A percentile compares a stretch with the other conserved stretches of the same genome.
Conservation (phyloP, 2,113 vertebrate species). For the Neolamprologus fasciatus region DNA sequence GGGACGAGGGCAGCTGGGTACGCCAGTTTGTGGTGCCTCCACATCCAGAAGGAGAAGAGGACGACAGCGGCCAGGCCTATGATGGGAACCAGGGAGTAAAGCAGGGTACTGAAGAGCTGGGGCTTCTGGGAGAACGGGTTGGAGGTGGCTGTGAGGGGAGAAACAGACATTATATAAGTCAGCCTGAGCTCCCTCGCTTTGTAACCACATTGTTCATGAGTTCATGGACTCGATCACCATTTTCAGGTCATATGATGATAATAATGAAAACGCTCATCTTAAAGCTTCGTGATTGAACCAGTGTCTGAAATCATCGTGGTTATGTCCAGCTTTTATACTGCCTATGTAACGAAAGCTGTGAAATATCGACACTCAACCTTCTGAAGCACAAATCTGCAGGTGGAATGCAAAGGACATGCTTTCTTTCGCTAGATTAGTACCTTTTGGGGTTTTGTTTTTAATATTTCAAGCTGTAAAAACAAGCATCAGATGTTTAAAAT, state of each 20-base stretch:
- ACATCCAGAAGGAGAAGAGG: slow-evolving; percentile 97
- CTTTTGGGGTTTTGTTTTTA: neutral
- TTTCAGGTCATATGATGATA: neutral
- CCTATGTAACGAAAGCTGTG: neutral
- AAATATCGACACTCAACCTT: neutral
- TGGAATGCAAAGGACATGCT: neutral
- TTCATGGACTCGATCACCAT: neutral
- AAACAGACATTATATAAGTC: neutral
- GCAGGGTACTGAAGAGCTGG: slow-evolving; percentile 88
- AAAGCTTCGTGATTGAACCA: neutral
- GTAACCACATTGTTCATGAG: neutral
- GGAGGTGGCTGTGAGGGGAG: slow-evolving; percentile 79
- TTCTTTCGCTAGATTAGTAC: neutral
- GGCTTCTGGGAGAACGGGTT: slow-evolving; percentile 88
- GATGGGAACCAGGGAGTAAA: slow-evolving; percentile 93
- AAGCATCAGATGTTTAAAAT: neutral
- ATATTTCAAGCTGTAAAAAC: neutral
- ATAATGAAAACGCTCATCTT: neutral
- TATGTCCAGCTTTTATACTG: neutral
- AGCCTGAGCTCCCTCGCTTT: neutral
- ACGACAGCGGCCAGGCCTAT: slow-evolving; percentile 88
- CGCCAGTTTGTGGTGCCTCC: slow-evolving; percentile 95
- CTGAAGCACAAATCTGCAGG: neutral
- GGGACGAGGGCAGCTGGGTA: slow-evolving; percentile 96
- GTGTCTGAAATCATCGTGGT: neutral